These are phyloP conservation scores for Aplocera efformata DNA, from an alignment of 2,888 invertebrate species.

Conservation along the genomic window DNA sequence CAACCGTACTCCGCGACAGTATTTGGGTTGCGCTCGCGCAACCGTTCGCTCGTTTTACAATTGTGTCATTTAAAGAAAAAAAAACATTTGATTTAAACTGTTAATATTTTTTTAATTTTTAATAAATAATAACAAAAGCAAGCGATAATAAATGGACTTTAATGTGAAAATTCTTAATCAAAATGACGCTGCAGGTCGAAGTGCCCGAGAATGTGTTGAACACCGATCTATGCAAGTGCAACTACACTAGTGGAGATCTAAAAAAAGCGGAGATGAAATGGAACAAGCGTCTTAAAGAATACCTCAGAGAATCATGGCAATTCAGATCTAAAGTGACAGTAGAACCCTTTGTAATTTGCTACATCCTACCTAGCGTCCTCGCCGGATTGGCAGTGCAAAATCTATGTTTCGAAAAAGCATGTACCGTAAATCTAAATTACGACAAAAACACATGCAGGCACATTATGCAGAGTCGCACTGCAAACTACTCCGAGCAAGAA, in stretches of 20 bases:
- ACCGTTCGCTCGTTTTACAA: conserved; percentile 30
- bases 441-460: conserved; percentile 76
- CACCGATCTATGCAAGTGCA: conserved; percentile 63
- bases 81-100: neutral
- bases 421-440: conserved; percentile 77
- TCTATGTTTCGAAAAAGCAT: conserved; percentile 80
- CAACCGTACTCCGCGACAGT: conserved; percentile 46
- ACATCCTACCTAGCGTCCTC: conserved; percentile 83
- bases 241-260: conserved; percentile 49
- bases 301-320: conserved; percentile 63
- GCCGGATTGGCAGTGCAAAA: conserved; percentile 82
- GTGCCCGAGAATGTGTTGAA: conserved; percentile 68
- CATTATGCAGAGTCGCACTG: conserved; percentile 67
- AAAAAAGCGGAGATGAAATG: conserved; percentile 57
- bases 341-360: conserved; percentile 84
- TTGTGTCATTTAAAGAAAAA: conserved; percentile 9
- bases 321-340: conserved; percentile 79
- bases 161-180: conserved; percentile 51
- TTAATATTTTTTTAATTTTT: conserved; percentile 1
- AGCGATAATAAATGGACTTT: conserved; percentile 58
- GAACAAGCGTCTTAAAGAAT: conserved; percentile 59
- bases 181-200: conserved; percentile 76
- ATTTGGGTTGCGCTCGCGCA: conserved; percentile 54
- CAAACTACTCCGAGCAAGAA: conserved; percentile 64
- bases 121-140: conserved; percentile 23